Base-by-base conservation (phyloP, 1,140 invertebrate genomes). In the Hyphantria cunea region DNA sequence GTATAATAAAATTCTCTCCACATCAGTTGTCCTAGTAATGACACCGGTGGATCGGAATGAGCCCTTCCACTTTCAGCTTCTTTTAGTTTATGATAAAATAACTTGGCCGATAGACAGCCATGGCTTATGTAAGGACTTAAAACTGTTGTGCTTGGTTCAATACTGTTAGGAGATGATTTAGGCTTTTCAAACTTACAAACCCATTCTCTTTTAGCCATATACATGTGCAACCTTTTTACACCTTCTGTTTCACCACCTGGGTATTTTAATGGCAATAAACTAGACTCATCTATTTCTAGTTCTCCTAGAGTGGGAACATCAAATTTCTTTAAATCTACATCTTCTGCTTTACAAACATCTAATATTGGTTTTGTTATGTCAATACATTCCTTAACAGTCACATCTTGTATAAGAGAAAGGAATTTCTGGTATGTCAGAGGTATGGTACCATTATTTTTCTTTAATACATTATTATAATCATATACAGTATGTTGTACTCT, bases 1-100 rank as follows among this genome's bases (percentile, higher is more conserved):
- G 92, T 92, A 70, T 96, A 96, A 74, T 95, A 96, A 82, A 95
- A 96, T 76, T 96, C 95, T 63, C 95, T 85, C 95, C 95, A 96
- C 79, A 95, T 89, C 5, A 96, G 70, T 68, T 96, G 95, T 0
- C 95, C 95, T 55, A 93, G 74, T 2, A 94, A 75, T 0, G 93
- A 94, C 10, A 93, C 92, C 0, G 93, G 93, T 7, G 93, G 93
- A 58, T 92, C 84, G n/a, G 93, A 90, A 66, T 94, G 93, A 55
- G 90, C 86, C 25, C 82, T 80, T 10, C 91, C 89, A 68, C 71
- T 83, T 32, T 93, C 85, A 15, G 92, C 91, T 66, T 93, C 91
- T 63, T 92, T 91, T 0, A 96, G 70, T 64, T 92, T 92, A 66
- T 94, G 91, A 84, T 95, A 93, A 70, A 95, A 94, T 0, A 94